Conservation (phyloP, 2,797 vertebrate genomes). For the Loris lydekkerianus region DNA sequence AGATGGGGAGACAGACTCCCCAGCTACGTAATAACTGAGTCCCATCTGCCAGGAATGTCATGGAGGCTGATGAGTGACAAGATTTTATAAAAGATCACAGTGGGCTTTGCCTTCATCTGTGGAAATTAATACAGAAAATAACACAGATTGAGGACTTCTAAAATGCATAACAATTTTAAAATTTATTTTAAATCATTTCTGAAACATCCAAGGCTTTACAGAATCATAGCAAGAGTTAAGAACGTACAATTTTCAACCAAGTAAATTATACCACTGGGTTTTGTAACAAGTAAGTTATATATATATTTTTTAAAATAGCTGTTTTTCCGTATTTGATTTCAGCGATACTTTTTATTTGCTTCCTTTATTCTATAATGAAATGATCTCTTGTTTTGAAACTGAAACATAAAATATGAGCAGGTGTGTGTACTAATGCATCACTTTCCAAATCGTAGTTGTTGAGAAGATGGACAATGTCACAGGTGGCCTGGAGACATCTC, state of each 20-base stretch:
- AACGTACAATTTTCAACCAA: constrained; percentile 26
- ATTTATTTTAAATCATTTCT: neutral
- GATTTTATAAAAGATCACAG: neutral
- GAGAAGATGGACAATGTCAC: constrained; percentile 97
- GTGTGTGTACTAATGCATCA: constrained; percentile 74
- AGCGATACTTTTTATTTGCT: constrained; percentile 57
- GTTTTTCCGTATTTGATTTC: constrained; percentile 9
- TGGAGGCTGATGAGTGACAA: neutral
- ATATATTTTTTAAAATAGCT: constrained; percentile 29
- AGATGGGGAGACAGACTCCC: neutral
- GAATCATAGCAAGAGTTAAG: constrained; percentile 45
- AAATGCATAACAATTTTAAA: neutral
- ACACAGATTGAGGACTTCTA: neutral
- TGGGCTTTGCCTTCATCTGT: neutral
- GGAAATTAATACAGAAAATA: constrained; percentile 14
- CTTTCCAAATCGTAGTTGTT: constrained; percentile 92
- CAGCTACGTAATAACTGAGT: neutral
- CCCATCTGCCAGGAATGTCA: neutral
- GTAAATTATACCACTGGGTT: neutral
- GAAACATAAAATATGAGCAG: constrained; percentile 40
- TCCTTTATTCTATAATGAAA: constrained; percentile 68
- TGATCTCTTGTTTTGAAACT: constrained; percentile 23
- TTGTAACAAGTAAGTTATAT: neutral
- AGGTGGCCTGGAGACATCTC: constrained; percentile 93
- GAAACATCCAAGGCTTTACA: constrained; percentile 40